These are phyloP conservation scores for Perizoma flavofasciatum DNA, from an alignment of 2,888 invertebrate genomes.

Conservation along the genomic window DNA sequence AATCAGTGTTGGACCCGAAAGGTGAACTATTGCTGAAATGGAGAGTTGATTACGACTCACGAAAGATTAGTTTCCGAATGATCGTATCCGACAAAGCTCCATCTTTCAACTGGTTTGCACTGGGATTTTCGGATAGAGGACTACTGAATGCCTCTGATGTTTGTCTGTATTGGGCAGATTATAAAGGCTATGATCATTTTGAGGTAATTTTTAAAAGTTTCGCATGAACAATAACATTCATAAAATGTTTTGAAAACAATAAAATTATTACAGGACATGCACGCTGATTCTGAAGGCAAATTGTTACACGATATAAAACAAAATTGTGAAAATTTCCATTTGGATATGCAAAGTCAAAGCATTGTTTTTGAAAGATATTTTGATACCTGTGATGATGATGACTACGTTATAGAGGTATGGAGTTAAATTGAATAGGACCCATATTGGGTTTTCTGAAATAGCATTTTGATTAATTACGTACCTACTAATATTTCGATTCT, in stretches of 20 bases:
- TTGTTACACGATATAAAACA: slow-evolving; percentile 88
- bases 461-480: no score
- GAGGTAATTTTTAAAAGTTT: slow-evolving; percentile 52
- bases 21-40: slow-evolving; percentile 71
- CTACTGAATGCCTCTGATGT: slow-evolving; percentile 89
- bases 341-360: slow-evolving; percentile 84
- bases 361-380: slow-evolving; percentile 91
- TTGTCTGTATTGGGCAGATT: slow-evolving; percentile 91
- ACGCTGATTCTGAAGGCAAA: slow-evolving; percentile 86
- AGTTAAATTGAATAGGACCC: no score
- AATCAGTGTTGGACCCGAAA: slow-evolving; percentile 71
- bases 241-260: neutral
- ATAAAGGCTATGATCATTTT: slow-evolving; percentile 82
- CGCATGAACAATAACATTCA: neutral
- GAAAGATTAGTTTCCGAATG: slow-evolving; percentile 77
- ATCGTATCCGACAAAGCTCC: slow-evolving; percentile 74
- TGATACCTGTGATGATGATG: slow-evolving; percentile 94
- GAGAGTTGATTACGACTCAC: slow-evolving; percentile 63
- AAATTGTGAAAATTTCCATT: slow-evolving; percentile 87
- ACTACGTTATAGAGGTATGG: slow-evolving; percentile 91
- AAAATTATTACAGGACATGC: slow-evolving; percentile 85
- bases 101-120: slow-evolving; percentile 88
- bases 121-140: slow-evolving; percentile 94
- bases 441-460: no score
- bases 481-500: slow-evolving; percentile 2